These are phyloP conservation scores for Okamejei kenojei DNA, from an alignment of 2,797 vertebrate species.

Conservation along the genomic window DNA sequence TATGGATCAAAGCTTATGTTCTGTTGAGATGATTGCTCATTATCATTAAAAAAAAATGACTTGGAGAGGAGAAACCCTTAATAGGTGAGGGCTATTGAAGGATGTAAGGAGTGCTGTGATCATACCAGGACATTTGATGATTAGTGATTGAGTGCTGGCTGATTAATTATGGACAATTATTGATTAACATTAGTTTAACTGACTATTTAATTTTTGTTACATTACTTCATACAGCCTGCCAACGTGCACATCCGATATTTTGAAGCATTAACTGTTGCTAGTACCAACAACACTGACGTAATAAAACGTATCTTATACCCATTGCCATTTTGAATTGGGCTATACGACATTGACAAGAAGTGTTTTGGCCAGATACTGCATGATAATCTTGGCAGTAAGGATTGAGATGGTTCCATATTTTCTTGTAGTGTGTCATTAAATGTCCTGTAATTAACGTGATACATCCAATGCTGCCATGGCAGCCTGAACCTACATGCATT, in stretches of 20 bases:
- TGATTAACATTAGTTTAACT: constrained; percentile 35
- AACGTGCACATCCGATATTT: not conserved
- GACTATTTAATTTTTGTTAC: constrained; percentile 25
- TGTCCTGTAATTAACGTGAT: not conserved
- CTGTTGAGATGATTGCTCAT: constrained; percentile 93
- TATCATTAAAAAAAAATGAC: constrained; percentile 99
- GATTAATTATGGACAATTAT: constrained; percentile 32
- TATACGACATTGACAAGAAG: not conserved
- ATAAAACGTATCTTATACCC: not conserved
- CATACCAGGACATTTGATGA: constrained; percentile 18
- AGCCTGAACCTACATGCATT: not conserved
- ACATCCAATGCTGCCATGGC: not conserved
- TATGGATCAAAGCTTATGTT: constrained; percentile 97
- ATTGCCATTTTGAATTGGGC: not conserved
- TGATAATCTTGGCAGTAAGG: not conserved
- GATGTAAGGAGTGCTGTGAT: constrained; percentile 21
- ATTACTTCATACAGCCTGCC: not conserved
- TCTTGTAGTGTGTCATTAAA: not conserved
- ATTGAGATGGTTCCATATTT: not conserved
- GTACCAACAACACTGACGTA: not conserved
- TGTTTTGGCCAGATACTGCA: not conserved
- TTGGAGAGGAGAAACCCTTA: constrained; percentile 98
- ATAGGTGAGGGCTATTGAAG: constrained; percentile 69
- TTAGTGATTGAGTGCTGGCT: constrained; percentile 28
- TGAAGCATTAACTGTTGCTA: not conserved